A percentile compares a stretch with the other conserved stretches of the same genome.
Evolutionary conservation across 2,797 vertebrate genomes (phyloP).

Genomic region (Lerista edwardsae): DNA sequence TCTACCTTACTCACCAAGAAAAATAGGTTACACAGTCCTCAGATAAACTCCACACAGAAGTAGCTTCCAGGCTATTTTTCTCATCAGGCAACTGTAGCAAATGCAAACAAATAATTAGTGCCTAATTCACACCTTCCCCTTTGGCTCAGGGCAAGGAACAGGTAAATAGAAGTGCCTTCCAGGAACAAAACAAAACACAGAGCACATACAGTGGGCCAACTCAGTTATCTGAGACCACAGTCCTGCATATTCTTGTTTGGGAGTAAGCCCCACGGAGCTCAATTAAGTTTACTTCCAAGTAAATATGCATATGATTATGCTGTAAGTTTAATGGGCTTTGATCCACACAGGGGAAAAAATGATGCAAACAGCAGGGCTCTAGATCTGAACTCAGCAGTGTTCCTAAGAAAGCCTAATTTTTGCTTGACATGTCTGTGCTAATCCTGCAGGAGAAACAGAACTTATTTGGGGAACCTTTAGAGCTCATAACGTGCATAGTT

Average conservation of each 20-base stretch:
- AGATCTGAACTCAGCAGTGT: background rate
- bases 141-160: background rate
- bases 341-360: background rate
- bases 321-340: background rate
- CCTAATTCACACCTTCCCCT: background rate
- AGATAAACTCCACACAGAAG: background rate
- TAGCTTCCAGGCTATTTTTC: background rate
- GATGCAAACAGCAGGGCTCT: background rate
- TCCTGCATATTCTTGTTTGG: no score
- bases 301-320: no score
- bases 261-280: no score
- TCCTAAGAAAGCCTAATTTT: constrained; percentile 1
- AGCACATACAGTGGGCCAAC: background rate
- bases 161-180: background rate
- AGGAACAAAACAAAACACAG: background rate
- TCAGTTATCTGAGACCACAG: background rate
- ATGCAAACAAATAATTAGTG: background rate
- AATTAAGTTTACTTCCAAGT: no score
- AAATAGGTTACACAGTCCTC: background rate
- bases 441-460: background rate
- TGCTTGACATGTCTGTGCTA: background rate
- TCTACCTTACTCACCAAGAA: background rate
- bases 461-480: background rate
- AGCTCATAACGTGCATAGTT: constrained; percentile 15
- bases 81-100: background rate